Percentiles rank a stretch among this genome's conserved stretches.
phyloP scores from a whole-genome alignment of 2,113 vertebrate genomes.

The Nerophis lumbriciformis region DNA sequence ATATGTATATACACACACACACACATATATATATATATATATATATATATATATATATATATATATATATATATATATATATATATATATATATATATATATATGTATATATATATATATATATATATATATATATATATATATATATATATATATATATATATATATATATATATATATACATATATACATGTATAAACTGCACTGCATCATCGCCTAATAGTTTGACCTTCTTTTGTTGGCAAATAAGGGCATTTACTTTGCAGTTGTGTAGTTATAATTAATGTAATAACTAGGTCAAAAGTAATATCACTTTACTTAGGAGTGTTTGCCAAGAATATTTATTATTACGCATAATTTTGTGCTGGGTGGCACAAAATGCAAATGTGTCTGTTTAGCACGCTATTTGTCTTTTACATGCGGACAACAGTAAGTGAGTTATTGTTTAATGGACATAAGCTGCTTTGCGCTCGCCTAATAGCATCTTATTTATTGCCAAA shows the following conservation, averaged over 20 bases:
- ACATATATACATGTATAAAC: background rate
- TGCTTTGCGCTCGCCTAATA: background rate
- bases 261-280: background rate
- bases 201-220: background rate
- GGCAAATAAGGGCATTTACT: background rate
- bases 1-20: too few relatives aligned
- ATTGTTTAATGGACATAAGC: slow-evolving; percentile 1
- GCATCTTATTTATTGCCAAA: slow-evolving; percentile 1
- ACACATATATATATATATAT: too few relatives aligned
- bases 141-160: too few relatives aligned
- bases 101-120: too few relatives aligned
- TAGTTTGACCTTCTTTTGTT: background rate
- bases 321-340: background rate
- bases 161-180: too few relatives aligned
- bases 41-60: too few relatives aligned
- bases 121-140: too few relatives aligned
- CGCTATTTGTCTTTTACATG: background rate
- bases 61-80: too few relatives aligned
- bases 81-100: too few relatives aligned
- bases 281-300: background rate
- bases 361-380: background rate
- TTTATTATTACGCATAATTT: background rate
- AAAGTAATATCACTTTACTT: background rate
- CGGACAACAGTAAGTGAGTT: background rate
- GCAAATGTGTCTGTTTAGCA: background rate